Percentiles rank a stretch among this genome's conserved stretches.
Conservation (phyloP, 2,888 invertebrate genomes). For the Embidobia sp. region DNA sequence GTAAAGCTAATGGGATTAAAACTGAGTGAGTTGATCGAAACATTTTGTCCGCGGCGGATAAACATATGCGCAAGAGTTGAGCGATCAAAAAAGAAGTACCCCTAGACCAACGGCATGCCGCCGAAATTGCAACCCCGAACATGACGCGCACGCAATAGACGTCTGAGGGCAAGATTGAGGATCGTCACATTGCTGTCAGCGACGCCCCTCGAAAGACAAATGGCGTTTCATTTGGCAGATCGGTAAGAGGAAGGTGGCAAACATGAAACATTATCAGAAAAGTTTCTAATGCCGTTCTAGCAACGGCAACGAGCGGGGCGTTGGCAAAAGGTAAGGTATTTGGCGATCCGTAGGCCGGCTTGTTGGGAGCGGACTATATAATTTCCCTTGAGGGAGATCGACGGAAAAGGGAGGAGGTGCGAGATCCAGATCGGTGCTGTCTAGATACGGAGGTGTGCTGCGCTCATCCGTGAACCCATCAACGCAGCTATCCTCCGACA, state of each 20-base stretch:
- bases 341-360: slow-evolving; percentile 72
- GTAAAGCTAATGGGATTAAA: too few relatives aligned
- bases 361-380: slow-evolving; percentile 77
- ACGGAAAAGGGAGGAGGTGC: slow-evolving; percentile 67
- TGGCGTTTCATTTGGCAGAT: slow-evolving; percentile 29
- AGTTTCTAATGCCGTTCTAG: slow-evolving; percentile 46
- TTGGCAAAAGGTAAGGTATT: slow-evolving; percentile 77
- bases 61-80: too few relatives aligned
- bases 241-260: slow-evolving; percentile 16
- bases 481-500: slow-evolving; percentile 77
- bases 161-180: slow-evolving; percentile 42
- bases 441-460: slow-evolving; percentile 73
- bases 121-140: slow-evolving; percentile 8
- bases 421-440: slow-evolving; percentile 70
- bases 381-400: slow-evolving; percentile 82
- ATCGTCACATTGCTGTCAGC: slow-evolving; percentile 39
- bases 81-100: too few relatives aligned
- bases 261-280: slow-evolving; percentile 55
- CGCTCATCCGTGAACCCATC: slow-evolving; percentile 78
- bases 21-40: too few relatives aligned
- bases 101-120: too few relatives aligned
- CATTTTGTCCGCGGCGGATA: too few relatives aligned
- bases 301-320: slow-evolving; percentile 64
- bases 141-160: slow-evolving; percentile 12
- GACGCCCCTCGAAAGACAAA: slow-evolving; percentile 43